Conservation (phyloP, 2,888 invertebrate species). For the Eubasilissa splendida region DNA sequence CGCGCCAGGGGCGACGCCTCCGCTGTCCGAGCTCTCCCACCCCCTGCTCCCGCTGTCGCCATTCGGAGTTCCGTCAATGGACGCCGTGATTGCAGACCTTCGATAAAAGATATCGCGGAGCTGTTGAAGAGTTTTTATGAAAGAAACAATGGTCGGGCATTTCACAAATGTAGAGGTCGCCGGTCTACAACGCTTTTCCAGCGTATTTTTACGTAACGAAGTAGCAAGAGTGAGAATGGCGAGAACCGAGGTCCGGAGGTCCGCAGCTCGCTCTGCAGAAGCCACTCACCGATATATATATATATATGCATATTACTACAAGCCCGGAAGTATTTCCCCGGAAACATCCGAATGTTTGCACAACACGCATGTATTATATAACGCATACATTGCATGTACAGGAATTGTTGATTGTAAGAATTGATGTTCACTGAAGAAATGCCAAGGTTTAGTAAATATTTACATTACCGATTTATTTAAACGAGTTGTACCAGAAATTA, state of each 20-base stretch:
- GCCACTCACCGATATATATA: no score
- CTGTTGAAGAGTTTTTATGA: background rate
- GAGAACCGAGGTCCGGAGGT: background rate
- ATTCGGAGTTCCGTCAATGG: constrained; percentile 17
- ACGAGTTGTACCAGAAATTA: no score
- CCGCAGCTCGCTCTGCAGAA: no score
- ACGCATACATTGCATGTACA: background rate
- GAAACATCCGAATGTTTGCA: constrained; percentile 7
- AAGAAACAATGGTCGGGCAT: constrained; percentile 14
- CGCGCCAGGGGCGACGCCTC: background rate
- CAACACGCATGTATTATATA: background rate
- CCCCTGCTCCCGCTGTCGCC: background rate
- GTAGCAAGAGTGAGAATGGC: background rate
- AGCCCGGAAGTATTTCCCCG: constrained; percentile 21
- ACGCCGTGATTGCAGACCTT: constrained; percentile 1
- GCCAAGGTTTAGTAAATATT: no score
- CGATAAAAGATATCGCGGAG: background rate
- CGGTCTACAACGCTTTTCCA: constrained; percentile 11
- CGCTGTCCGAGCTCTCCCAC: background rate
- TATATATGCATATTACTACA: no score
- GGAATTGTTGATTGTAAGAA: no score
- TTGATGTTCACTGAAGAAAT: no score
- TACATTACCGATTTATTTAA: no score
- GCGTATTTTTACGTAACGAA: constrained; percentile 6
- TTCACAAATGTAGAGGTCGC: constrained; percentile 19